Conservation (phyloP, 2,888 invertebrate species). For the Galeopsomyia nigrocyanea region DNA sequence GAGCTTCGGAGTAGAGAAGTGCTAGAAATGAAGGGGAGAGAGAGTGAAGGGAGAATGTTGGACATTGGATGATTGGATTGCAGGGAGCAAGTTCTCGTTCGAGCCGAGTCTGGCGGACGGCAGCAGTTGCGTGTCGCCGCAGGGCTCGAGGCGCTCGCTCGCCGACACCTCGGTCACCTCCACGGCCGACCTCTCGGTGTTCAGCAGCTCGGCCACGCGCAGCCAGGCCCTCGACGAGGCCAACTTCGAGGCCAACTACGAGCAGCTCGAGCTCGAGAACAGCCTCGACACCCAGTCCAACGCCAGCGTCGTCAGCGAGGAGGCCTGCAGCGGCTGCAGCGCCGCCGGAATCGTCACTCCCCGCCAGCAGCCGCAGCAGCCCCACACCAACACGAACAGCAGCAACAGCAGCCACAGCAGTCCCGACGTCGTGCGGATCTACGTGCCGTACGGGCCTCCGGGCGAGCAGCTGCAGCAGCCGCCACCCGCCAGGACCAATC, state of each 20-base stretch:
- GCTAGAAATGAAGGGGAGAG: background rate
- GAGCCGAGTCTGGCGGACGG: slow-evolving; percentile 79
- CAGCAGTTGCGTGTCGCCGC: slow-evolving; percentile 71
- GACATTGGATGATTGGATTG: slow-evolving; percentile 48
- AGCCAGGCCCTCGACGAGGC: slow-evolving; percentile 76
- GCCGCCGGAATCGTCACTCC: slow-evolving; percentile 76
- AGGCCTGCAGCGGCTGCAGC: slow-evolving; percentile 75
- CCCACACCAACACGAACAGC: slow-evolving; percentile 76
- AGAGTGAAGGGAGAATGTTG: background rate
- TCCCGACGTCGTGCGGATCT: slow-evolving; percentile 83
- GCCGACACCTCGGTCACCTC: slow-evolving; percentile 89
- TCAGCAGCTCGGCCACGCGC: slow-evolving; percentile 77
- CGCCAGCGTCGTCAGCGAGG: slow-evolving; percentile 78
- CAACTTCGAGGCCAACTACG: too few species aligned
- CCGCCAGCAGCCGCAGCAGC: slow-evolving; percentile 72
- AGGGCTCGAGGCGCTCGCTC: slow-evolving; percentile 82
- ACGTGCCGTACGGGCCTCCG: slow-evolving; percentile 80
- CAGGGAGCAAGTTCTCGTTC: slow-evolving; percentile 77
- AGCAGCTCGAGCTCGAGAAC: slow-evolving; percentile 64
- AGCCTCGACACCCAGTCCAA: slow-evolving; percentile 83
- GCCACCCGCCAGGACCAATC: slow-evolving; percentile 55
- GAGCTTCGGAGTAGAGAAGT: too few species aligned
- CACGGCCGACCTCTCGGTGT: slow-evolving; percentile 85
- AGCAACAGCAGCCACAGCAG: slow-evolving; percentile 72
- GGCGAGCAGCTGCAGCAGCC: too few species aligned